Conservation (phyloP, 2,888 invertebrate species). For the Schrankia costaestrigalis region DNA sequence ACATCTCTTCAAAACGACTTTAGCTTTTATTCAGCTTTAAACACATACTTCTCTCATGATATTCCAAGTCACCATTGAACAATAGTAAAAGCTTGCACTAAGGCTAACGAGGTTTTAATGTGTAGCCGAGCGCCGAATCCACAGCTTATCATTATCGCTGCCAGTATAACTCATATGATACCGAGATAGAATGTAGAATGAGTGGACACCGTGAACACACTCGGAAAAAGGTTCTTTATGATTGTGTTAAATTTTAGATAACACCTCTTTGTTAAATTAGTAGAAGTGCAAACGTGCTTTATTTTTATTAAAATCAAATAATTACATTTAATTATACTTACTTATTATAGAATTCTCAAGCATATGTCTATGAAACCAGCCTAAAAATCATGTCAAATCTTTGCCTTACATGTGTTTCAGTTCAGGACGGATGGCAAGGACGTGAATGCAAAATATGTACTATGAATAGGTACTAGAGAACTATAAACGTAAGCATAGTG, state of each 20-base stretch:
- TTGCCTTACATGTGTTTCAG: too few relatives aligned
- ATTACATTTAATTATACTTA: too few relatives aligned
- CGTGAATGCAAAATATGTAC: too few relatives aligned
- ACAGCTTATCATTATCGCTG: conserved; percentile 64
- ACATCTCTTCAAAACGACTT: too few relatives aligned
- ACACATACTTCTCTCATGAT: conserved; percentile 14
- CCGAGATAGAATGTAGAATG: conserved; percentile 49
- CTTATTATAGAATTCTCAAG: too few relatives aligned
- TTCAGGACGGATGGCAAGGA: too few relatives aligned
- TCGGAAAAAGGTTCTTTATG: conserved; percentile 24
- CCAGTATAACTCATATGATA: conserved; percentile 64
- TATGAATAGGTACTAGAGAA: too few relatives aligned
- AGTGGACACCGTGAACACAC: conserved; percentile 41
- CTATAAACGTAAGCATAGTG: too few relatives aligned
- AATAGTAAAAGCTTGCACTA: conserved; percentile 49
- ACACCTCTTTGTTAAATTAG: conserved; percentile 19
- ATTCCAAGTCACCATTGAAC: conserved; percentile 42
- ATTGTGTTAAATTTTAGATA: conserved; percentile 20
- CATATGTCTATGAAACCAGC: too few relatives aligned
- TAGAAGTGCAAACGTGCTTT: conserved; percentile 14
- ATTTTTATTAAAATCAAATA: too few relatives aligned
- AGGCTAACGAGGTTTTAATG: conserved; percentile 76
- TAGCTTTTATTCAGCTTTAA: too few relatives aligned
- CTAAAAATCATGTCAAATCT: too few relatives aligned
- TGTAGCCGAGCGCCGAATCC: conserved; percentile 51